Evolutionary conservation across 2,113 vertebrate species (phyloP).

Genomic region (Scalopus aquaticus): DNA sequence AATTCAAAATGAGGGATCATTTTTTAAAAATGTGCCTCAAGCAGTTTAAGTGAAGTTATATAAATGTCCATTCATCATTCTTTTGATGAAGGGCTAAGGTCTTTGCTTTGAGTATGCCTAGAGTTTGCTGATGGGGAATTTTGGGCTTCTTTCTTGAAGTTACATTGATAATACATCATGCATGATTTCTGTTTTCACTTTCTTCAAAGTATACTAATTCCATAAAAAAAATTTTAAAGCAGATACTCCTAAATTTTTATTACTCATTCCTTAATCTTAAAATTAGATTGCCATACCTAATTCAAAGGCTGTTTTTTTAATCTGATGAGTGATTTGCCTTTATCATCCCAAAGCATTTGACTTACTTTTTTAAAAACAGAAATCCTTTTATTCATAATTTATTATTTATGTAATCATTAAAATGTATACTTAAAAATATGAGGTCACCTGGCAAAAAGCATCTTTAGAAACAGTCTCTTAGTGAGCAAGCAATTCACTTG

Average conservation of each 20-base stretch:
- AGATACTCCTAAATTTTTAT: background rate
- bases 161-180: background rate
- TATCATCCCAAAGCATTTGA: background rate
- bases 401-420: background rate
- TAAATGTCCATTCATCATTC: background rate
- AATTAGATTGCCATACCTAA: background rate
- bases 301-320: background rate
- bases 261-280: background rate
- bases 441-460: conserved; percentile 10
- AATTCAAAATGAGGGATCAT: background rate
- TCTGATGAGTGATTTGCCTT: background rate
- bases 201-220: background rate
- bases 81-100: background rate
- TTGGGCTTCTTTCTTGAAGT: background rate
- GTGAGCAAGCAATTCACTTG: background rate
- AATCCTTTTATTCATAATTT: conserved; percentile 9
- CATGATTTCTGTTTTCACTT: conserved; percentile 18
- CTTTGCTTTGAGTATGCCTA: background rate
- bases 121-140: background rate
- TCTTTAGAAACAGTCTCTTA: background rate
- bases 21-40: background rate
- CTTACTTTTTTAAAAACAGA: background rate
- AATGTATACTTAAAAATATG: background rate
- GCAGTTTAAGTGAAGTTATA: background rate
- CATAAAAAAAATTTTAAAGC: background rate